These are phyloP conservation scores for Holocentrus rufus DNA, from an alignment of 2,797 vertebrate genomes.

Conservation along the genomic window DNA sequence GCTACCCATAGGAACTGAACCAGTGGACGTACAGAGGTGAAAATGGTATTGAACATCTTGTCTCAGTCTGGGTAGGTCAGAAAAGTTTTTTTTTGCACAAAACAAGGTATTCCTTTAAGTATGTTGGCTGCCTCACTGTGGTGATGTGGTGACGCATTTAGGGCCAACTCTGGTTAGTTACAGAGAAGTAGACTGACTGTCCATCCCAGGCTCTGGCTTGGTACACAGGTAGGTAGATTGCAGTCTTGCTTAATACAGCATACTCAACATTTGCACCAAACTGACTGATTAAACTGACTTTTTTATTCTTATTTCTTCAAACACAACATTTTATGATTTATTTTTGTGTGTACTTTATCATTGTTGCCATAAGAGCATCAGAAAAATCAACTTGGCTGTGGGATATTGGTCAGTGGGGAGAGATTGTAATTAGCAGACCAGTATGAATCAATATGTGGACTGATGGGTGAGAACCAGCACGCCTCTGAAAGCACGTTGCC, in stretches of 20 bases:
- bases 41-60: too few species aligned
- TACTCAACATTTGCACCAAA: constrained; percentile 30
- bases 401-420: constrained; percentile 26
- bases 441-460: constrained; percentile 17
- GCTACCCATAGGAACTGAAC: too few species aligned
- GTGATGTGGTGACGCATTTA: constrained; percentile 9
- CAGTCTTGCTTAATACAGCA: constrained; percentile 30
- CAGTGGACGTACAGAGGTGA: too few species aligned
- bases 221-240: constrained; percentile 32
- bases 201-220: constrained; percentile 16
- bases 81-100: neutral
- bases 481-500: constrained; percentile 22
- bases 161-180: constrained; percentile 36
- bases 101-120: constrained; percentile 20
- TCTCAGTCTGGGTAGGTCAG: too few species aligned
- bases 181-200: constrained; percentile 30
- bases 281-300: neutral
- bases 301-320: neutral
- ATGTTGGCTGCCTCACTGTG: constrained; percentile 1
- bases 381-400: constrained; percentile 8
- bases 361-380: constrained; percentile 8
- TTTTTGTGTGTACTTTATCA: neutral
- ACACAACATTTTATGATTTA: neutral
- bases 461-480: constrained; percentile 32
- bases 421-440: constrained; percentile 14